Conservation (phyloP, 2,797 vertebrate species). For the Micromesistius poutassou region DNA sequence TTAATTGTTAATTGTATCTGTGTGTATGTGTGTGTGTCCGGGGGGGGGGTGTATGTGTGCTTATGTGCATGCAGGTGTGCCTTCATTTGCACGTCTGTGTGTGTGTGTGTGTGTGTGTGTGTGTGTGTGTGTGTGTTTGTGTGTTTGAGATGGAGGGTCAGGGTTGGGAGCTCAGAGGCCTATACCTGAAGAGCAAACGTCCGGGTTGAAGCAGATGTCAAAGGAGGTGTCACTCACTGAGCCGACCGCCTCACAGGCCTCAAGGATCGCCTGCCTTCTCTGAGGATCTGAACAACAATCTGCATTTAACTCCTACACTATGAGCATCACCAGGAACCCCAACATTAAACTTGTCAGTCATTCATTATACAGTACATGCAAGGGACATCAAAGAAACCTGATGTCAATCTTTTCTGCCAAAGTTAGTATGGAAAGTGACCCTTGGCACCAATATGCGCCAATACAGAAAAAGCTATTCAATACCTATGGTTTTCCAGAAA, state of each 20-base stretch:
- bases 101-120: neutral
- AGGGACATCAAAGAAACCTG: neutral
- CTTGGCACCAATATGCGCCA: neutral
- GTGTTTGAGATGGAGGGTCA: neutral
- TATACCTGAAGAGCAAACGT: constrained; percentile 88
- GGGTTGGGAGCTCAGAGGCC: neutral
- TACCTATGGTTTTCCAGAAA: too few species aligned
- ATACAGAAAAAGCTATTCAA: neutral
- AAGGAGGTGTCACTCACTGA: constrained; percentile 82
- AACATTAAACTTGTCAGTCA: neutral
- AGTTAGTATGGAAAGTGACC: neutral
- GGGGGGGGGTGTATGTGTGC: neutral
- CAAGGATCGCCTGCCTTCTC: constrained; percentile 75
- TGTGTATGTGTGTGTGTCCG: constrained; percentile 1
- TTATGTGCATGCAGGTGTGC: constrained; percentile 4
- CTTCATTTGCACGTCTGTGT: neutral
- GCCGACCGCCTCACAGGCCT: constrained; percentile 79
- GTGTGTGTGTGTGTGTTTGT: constrained; percentile 2
- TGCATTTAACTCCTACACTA: neutral
- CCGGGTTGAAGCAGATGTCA: constrained; percentile 91
- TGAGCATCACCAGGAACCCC: neutral
- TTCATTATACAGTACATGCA: neutral
- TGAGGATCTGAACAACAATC: constrained; percentile 32
- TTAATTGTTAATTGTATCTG: neutral
- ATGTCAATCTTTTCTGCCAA: neutral